These are phyloP conservation scores for Nephrotoma flavescens DNA, from an alignment of 2,888 invertebrate genomes.

Conservation along the genomic window DNA sequence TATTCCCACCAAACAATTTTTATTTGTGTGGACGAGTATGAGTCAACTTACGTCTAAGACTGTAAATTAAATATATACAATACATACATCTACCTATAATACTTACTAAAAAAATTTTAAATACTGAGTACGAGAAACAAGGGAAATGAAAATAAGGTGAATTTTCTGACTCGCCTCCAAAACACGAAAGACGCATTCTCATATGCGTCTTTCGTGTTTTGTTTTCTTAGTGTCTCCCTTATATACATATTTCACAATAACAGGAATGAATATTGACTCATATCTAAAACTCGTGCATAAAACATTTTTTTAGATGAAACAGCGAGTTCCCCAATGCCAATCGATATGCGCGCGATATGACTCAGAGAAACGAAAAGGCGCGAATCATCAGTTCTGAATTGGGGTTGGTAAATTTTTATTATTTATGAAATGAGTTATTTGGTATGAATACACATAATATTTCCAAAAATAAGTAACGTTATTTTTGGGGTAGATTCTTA, in stretches of 20 bases:
- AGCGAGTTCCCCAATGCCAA: background rate
- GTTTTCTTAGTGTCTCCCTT: background rate
- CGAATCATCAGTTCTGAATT: background rate
- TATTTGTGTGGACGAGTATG: no score
- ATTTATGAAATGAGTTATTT: background rate
- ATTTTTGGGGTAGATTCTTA: background rate
- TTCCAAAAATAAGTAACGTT: background rate
- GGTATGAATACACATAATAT: background rate
- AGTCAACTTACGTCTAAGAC: no score
- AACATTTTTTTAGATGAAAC: background rate
- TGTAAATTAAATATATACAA: no score
- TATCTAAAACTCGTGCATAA: background rate
- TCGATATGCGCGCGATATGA: background rate
- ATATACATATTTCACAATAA: background rate
- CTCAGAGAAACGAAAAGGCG: background rate
- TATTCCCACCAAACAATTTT: no score
- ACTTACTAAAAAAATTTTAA: no score
- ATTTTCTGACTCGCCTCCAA: background rate
- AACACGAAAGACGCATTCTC: background rate
- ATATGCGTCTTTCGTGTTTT: background rate
- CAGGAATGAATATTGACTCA: background rate
- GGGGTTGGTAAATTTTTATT: background rate
- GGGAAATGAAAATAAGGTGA: background rate
- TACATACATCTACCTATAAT: no score
- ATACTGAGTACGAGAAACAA: background rate